Conservation (phyloP, 2,888 invertebrate genomes). For the Epirrita christyi region DNA sequence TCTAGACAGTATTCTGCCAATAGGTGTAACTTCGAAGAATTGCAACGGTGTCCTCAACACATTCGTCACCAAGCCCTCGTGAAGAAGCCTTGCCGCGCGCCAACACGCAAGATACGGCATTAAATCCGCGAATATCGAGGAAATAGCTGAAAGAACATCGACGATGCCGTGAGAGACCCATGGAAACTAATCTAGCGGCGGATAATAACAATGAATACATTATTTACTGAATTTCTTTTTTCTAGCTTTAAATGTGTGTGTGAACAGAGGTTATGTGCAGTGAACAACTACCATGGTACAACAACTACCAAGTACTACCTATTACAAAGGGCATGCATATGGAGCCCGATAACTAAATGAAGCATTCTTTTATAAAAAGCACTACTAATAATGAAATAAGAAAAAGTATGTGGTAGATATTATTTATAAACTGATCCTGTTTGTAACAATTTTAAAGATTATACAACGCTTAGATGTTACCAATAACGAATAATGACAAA, state of each 20-base stretch:
- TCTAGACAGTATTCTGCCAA: constrained; percentile 89
- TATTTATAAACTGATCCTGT: constrained; percentile 70
- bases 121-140: constrained; percentile 88
- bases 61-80: constrained; percentile 84
- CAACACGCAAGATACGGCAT: constrained; percentile 88
- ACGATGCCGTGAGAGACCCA: constrained; percentile 40
- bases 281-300: constrained; percentile 18
- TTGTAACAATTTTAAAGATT: neutral
- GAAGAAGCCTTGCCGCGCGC: constrained; percentile 87
- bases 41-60: constrained; percentile 88
- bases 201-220: constrained; percentile 74
- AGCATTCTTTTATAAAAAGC: constrained; percentile 25
- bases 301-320: constrained; percentile 17
- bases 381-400: constrained; percentile 17
- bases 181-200: constrained; percentile 17
- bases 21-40: constrained; percentile 92
- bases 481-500: no score
- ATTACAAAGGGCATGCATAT: constrained; percentile 36
- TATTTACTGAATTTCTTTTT: constrained; percentile 52
- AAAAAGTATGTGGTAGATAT: constrained; percentile 3
- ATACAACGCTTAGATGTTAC: neutral
- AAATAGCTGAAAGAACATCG: constrained; percentile 87
- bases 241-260: constrained; percentile 7
- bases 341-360: constrained; percentile 11
- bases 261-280: constrained; percentile 17